Percentiles rank a stretch among this genome's conserved stretches.
Conservation (phyloP, 2,113 vertebrate genomes). For the Cephalophus harveyi region DNA sequence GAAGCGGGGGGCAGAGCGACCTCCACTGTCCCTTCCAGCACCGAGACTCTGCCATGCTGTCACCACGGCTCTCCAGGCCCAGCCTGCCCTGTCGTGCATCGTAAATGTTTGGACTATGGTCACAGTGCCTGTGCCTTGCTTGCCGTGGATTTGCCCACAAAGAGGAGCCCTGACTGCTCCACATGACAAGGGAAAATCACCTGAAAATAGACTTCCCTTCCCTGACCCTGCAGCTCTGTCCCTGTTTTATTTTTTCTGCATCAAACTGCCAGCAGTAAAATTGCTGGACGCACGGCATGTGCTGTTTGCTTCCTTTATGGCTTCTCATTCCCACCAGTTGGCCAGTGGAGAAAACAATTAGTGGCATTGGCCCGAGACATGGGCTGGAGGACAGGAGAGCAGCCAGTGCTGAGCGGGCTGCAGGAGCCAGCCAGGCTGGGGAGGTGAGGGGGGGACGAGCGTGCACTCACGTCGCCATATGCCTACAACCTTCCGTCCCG, state of each 20-base stretch:
- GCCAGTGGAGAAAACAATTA: conserved; percentile 51
- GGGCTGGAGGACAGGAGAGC: neutral
- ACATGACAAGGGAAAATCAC: conserved; percentile 17
- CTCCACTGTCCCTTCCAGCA: neutral
- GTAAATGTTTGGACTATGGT: conserved; percentile 27
- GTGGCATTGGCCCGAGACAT: neutral
- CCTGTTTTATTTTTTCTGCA: conserved; percentile 43
- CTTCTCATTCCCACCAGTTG: neutral
- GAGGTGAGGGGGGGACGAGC: neutral
- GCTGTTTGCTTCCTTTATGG: conserved; percentile 35
- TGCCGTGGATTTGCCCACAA: neutral
- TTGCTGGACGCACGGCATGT: conserved; percentile 20
- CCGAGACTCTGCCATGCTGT: neutral
- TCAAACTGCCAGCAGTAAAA: conserved; percentile 47
- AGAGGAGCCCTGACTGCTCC: neutral
- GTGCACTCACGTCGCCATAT: fast-evolving
- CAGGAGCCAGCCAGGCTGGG: neutral
- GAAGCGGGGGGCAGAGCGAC: neutral
- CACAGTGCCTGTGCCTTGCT: neutral
- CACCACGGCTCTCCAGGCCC: neutral
- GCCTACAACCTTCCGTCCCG: neutral
- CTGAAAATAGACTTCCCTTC: conserved; percentile 45
- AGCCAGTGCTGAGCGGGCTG: neutral
- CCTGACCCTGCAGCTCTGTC: conserved; percentile 11
- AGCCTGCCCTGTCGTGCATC: neutral